Evolutionary conservation across 2,113 vertebrate genomes (phyloP).

Genomic region (Neodon shergylaensis): DNA sequence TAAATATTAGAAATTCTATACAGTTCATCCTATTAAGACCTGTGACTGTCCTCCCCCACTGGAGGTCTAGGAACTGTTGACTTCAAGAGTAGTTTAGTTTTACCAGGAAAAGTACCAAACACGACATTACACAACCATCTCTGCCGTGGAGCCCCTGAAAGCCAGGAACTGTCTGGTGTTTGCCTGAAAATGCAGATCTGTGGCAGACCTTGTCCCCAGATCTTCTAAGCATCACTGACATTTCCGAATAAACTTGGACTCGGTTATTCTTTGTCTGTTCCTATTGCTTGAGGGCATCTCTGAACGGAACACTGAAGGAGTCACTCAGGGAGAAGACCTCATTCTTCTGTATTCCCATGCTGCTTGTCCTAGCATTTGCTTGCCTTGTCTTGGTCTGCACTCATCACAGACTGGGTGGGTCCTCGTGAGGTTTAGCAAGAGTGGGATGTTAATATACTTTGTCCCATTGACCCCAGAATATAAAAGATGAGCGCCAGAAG

Average conservation of each 20-base stretch:
- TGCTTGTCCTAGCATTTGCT: conserved; percentile 30
- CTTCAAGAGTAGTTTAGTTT: not conserved
- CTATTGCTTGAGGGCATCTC: not conserved
- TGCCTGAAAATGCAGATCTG: conserved; percentile 9
- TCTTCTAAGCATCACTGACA: not conserved
- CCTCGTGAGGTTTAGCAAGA: not conserved
- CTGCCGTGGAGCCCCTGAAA: not conserved
- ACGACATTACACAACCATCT: not conserved
- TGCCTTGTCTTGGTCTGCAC: not conserved
- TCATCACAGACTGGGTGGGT: not conserved
- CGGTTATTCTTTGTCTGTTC: not conserved
- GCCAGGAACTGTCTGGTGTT: not conserved
- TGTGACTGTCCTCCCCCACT: not conserved
- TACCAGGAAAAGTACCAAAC: not conserved
- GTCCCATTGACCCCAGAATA: not conserved
- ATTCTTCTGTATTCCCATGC: not conserved
- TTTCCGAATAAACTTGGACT: not conserved
- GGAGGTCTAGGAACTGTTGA: not conserved
- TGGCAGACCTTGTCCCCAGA: not conserved
- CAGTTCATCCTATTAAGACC: conserved; percentile 21
- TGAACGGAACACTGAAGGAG: not conserved
- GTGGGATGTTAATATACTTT: not conserved
- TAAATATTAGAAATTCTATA: not conserved
- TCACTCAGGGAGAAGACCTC: not conserved
- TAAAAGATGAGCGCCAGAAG: not conserved